Percentiles rank a stretch among this genome's conserved stretches.
Conservation (phyloP, 1,140 invertebrate genomes). For the Paraescarpia echinospica region DNA sequence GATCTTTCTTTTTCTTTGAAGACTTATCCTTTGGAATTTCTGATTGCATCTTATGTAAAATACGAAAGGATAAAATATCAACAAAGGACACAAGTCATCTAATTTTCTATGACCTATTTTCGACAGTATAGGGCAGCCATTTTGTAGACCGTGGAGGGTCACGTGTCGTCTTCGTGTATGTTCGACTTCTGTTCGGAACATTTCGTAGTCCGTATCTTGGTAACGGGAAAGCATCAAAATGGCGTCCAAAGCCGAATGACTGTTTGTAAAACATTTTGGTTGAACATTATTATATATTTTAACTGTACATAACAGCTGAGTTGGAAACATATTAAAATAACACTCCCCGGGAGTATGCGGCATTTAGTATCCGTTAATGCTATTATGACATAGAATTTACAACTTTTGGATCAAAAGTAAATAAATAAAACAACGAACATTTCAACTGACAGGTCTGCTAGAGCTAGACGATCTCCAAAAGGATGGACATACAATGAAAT, state of each 20-base stretch:
- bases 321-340: neutral
- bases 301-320: neutral
- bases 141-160: conserved; percentile 3
- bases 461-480: neutral
- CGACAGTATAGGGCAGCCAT: neutral
- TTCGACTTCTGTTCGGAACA: neutral
- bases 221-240: neutral
- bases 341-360: neutral
- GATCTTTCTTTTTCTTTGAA: conserved; percentile 46
- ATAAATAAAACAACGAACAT: neutral
- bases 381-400: neutral
- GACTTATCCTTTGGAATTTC: conserved; percentile 46
- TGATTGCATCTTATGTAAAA: conserved; percentile 40
- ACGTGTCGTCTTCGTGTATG: neutral
- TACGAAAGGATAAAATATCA: conserved; percentile 10
- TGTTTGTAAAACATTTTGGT: neutral
- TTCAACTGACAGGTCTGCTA: no score
- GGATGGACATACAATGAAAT: neutral
- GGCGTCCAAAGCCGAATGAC: neutral
- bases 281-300: neutral
- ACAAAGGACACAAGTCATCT: conserved; percentile 6
- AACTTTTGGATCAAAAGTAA: neutral
- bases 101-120: conserved; percentile 6
- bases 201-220: neutral
- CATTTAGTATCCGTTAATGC: neutral